Conservation (phyloP, 1,140 invertebrate genomes). For the Lordiphosa mommai region DNA sequence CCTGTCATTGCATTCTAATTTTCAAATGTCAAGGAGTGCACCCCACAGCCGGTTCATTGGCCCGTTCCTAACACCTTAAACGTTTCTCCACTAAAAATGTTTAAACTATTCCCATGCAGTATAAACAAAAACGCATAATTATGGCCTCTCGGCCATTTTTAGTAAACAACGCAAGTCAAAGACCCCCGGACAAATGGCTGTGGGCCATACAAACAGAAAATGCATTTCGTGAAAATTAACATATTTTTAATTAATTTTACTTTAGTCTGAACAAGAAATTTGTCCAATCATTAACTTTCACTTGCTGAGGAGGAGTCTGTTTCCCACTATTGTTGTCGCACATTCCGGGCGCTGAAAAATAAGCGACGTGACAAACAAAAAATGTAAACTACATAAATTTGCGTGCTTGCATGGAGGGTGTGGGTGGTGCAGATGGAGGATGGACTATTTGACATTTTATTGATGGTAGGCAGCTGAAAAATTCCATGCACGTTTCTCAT, state of each 20-base stretch:
- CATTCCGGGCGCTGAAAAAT: slow-evolving; percentile 43
- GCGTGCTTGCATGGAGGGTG: slow-evolving; percentile 35
- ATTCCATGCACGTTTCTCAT: slow-evolving; percentile 70
- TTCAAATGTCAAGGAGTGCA: slow-evolving; percentile 20
- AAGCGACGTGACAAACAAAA: slow-evolving; percentile 55
- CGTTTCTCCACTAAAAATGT: slow-evolving; percentile 21
- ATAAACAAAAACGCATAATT: slow-evolving; percentile 44
- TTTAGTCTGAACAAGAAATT: neutral
- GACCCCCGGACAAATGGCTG: neutral
- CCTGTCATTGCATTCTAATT: slow-evolving; percentile 6
- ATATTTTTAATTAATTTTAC: slow-evolving; percentile 22
- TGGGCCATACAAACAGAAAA: neutral
- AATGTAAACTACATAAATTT: slow-evolving; percentile 72
- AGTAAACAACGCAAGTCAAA: slow-evolving; percentile 14
- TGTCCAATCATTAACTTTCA: slow-evolving; percentile 11
- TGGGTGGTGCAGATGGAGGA: no score
- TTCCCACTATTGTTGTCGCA: slow-evolving; percentile 14
- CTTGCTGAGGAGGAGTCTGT: neutral
- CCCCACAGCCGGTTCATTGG: slow-evolving; percentile 7
- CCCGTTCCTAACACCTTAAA: slow-evolving; percentile 5
- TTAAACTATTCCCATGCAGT: slow-evolving; percentile 38
- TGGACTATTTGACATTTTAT: slow-evolving; percentile 71
- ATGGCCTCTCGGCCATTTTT: slow-evolving; percentile 19
- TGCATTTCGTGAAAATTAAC: slow-evolving; percentile 27
- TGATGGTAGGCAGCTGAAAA: slow-evolving; percentile 53